Percentiles rank a stretch among this genome's conserved stretches.
These are phyloP conservation scores for Aurelia aurita DNA, from an alignment of 30 jellyfish, hydroid and myxozoan species.

Conservation along the genomic window DNA sequence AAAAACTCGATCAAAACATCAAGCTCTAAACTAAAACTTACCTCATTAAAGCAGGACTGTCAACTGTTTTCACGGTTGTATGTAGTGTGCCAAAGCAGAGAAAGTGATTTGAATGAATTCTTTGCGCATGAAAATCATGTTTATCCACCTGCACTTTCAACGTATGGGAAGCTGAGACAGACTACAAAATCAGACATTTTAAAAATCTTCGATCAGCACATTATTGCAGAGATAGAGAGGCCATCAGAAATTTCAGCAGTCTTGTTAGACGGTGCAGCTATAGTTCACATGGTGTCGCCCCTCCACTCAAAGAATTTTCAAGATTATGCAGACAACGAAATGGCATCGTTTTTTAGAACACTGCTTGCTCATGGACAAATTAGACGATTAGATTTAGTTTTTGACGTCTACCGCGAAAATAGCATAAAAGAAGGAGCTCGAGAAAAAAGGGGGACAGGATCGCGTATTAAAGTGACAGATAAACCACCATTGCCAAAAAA, in stretches of 20 bases:
- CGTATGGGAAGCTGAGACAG: slow-evolving; percentile 67
- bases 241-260: slow-evolving; percentile 15
- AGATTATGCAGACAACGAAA: slow-evolving; percentile 37
- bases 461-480: slow-evolving; percentile 32
- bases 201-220: slow-evolving; percentile 37
- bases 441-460: slow-evolving; percentile 47
- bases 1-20: background rate
- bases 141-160: slow-evolving; percentile 52
- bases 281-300: slow-evolving; percentile 40
- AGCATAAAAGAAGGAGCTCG: slow-evolving; percentile 45
- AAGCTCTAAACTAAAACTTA: slow-evolving; percentile 1
- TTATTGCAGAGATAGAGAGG: slow-evolving; percentile 14
- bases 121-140: slow-evolving; percentile 54
- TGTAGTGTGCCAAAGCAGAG: slow-evolving; percentile 67
- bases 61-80: slow-evolving; percentile 43
- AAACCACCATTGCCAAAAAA: slow-evolving; percentile 42
- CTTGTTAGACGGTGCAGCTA: slow-evolving; percentile 61
- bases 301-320: slow-evolving; percentile 2
- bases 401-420: slow-evolving; percentile 30
- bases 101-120: slow-evolving; percentile 52
- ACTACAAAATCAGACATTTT: slow-evolving; percentile 53
- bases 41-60: slow-evolving; percentile 49
- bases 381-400: slow-evolving; percentile 26
- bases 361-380: slow-evolving; percentile 6
- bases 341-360: slow-evolving; percentile 22